These are phyloP conservation scores for Hyposoter dolosus DNA, from an alignment of 2,888 invertebrate species.

Conservation along the genomic window DNA sequence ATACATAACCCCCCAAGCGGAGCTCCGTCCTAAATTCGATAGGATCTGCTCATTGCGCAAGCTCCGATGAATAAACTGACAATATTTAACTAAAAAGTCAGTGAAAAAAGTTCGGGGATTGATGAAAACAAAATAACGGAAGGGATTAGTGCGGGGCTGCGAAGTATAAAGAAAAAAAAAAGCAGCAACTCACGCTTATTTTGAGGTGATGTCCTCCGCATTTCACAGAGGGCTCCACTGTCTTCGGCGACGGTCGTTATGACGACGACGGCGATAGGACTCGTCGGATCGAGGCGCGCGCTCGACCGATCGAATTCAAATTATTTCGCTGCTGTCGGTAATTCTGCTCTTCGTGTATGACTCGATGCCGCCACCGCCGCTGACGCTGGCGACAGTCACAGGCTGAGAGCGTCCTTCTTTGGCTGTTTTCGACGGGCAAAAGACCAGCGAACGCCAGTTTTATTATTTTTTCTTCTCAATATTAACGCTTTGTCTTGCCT, in stretches of 20 bases:
- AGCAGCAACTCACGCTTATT: conserved; percentile 85
- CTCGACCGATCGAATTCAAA: conserved; percentile 73
- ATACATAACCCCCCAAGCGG: no score
- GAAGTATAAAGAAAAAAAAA: background rate
- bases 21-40: no score
- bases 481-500: background rate
- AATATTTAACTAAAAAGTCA: background rate
- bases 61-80: no score
- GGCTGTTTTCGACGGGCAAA: background rate
- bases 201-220: conserved; percentile 87
- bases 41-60: no score
- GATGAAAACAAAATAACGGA: background rate
- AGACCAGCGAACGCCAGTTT: background rate
- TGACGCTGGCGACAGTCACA: conserved; percentile 36
- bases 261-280: conserved; percentile 67
- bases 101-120: background rate
- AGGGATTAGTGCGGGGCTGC: background rate
- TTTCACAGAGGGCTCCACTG: conserved; percentile 85
- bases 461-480: background rate
- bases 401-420: background rate
- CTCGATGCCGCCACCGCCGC: conserved; percentile 24
- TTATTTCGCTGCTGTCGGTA: conserved; percentile 72
- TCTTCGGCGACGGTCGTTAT: conserved; percentile 77
- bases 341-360: conserved; percentile 67
- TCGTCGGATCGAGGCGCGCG: conserved; percentile 74